These are phyloP conservation scores for Papilio xuthus DNA, from an alignment of 1,140 invertebrate genomes.

Conservation along the genomic window DNA sequence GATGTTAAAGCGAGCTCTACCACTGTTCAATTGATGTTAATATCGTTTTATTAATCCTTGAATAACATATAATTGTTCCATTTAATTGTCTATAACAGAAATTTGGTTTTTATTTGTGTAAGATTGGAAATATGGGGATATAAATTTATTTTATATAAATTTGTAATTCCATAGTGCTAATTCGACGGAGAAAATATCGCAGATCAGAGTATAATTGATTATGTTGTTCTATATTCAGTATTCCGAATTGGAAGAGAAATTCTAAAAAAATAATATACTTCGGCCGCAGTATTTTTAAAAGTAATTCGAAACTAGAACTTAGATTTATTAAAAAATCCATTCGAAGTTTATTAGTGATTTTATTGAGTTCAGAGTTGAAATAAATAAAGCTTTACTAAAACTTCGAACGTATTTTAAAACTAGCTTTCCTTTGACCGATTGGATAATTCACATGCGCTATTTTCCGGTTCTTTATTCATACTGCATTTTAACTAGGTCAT, in stretches of 20 bases:
- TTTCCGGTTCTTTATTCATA: conserved; percentile 20
- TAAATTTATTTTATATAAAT: too few species aligned
- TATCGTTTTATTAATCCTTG: not conserved
- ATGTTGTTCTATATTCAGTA: too few species aligned
- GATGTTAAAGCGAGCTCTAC: too few species aligned
- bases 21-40: not conserved
- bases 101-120: not conserved
- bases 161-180: too few species aligned
- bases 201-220: too few species aligned
- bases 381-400: conserved; percentile 22
- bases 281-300: not conserved
- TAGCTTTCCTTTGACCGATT: conserved; percentile 29
- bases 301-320: not conserved
- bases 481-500: conserved; percentile 31
- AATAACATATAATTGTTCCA: not conserved
- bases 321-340: not conserved
- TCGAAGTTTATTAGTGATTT: conserved; percentile 23
- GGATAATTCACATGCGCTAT: conserved; percentile 34
- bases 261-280: not conserved
- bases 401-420: conserved; percentile 16
- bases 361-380: not conserved
- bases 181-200: too few species aligned
- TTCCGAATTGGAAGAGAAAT: not conserved
- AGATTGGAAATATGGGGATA: too few species aligned
- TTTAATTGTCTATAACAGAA: not conserved